These are phyloP conservation scores for Parapristionchus giblindavisi DNA, from an alignment of 2,888 invertebrate species.

Conservation along the genomic window DNA sequence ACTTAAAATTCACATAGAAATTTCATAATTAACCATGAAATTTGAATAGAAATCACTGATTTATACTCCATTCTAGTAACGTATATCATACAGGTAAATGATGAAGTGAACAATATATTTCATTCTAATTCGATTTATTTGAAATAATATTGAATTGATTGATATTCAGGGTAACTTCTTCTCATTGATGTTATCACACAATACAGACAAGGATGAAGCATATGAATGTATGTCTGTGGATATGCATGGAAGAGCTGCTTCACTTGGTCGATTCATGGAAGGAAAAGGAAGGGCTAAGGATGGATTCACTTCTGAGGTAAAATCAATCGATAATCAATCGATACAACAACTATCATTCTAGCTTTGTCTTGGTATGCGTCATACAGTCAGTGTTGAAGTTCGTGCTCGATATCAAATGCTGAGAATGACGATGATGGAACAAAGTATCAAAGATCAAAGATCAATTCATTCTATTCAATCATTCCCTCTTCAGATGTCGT, in stretches of 20 bases:
- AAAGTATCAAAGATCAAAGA: neutral
- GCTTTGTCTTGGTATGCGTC: slow-evolving; percentile 64
- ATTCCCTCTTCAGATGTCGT: slow-evolving; percentile 46
- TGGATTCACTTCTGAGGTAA: slow-evolving; percentile 64
- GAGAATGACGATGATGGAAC: slow-evolving; percentile 68
- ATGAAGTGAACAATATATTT: no score
- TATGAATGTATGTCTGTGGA: slow-evolving; percentile 68
- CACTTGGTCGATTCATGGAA: slow-evolving; percentile 66
- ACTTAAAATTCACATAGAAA: no score
- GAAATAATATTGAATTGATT: neutral
- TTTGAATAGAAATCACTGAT: no score
- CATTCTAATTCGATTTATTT: no score
- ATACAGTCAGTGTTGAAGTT: slow-evolving; percentile 65
- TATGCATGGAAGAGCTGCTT: slow-evolving; percentile 66
- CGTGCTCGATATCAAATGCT: slow-evolving; percentile 64
- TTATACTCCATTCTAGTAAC: no score
- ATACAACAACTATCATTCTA: slow-evolving; percentile 11
- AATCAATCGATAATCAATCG: neutral
- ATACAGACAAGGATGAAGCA: slow-evolving; percentile 63
- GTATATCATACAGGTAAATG: no score
- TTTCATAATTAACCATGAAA: no score
- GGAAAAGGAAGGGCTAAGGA: slow-evolving; percentile 65
- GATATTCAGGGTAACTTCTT: slow-evolving; percentile 62
- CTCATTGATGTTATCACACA: slow-evolving; percentile 64
- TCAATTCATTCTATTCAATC: neutral